Evolutionary conservation across 1,140 invertebrate species (phyloP).

Genomic region (Formica selysi): DNA sequence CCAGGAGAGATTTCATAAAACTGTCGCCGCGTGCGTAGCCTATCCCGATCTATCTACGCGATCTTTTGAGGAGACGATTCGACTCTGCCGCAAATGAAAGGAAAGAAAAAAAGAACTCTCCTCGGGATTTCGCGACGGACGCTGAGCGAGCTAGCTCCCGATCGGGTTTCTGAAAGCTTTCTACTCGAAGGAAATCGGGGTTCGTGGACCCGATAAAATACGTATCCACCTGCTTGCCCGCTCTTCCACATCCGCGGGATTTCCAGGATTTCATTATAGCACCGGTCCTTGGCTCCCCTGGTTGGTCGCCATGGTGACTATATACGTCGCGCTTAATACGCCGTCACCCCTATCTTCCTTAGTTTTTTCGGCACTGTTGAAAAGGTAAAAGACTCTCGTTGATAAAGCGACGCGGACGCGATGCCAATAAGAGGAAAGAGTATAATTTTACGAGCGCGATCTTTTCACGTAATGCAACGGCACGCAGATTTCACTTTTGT

Average conservation of each 20-base stretch:
- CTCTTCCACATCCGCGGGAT: constrained; percentile 57
- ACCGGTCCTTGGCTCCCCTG: constrained; percentile 30
- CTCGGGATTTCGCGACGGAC: constrained; percentile 29
- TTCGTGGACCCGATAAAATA: constrained; percentile 35
- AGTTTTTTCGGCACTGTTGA: constrained; percentile 60
- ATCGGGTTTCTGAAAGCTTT: constrained; percentile 61
- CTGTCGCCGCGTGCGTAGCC: constrained; percentile 3
- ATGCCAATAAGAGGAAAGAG: constrained; percentile 37
- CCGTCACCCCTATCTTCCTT: constrained; percentile 65
- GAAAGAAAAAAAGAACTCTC: constrained; percentile 11
- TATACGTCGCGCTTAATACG: constrained; percentile 54
- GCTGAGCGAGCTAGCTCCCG: constrained; percentile 1
- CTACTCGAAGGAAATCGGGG: constrained; percentile 63
- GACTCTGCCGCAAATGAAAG: background rate
- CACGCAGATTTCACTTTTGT: constrained; percentile 40
- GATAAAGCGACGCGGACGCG: constrained; percentile 43
- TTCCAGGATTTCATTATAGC: constrained; percentile 74
- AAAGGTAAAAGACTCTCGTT: constrained; percentile 64
- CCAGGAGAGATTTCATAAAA: constrained; percentile 51
- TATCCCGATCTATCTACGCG: constrained; percentile 33
- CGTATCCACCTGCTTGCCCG: constrained; percentile 48
- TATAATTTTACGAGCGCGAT: constrained; percentile 72
- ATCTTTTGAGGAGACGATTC: background rate
- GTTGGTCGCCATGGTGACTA: constrained; percentile 72
- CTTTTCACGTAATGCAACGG: constrained; percentile 71